Conservation (phyloP, 2,113 vertebrate species). For the Gallinago media region DNA sequence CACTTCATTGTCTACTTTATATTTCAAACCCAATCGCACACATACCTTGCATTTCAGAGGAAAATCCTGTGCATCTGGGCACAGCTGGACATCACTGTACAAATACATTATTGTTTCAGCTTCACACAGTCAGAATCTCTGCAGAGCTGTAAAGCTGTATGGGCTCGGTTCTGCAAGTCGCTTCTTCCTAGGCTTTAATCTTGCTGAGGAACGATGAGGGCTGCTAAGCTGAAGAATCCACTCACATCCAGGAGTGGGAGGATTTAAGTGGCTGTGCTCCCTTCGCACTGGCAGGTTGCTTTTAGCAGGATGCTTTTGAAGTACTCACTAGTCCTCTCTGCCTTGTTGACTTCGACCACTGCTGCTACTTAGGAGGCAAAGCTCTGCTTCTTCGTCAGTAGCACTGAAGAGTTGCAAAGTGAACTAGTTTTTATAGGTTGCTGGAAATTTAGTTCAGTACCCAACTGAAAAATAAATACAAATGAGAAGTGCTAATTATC, state of each 20-base stretch:
- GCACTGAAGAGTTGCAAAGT: neutral
- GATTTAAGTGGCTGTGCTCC: neutral
- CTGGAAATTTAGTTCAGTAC: neutral
- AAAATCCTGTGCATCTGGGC: neutral
- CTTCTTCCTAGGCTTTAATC: neutral
- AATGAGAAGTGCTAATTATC: neutral
- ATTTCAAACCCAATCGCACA: neutral
- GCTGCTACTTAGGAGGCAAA: neutral
- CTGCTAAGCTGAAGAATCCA: neutral
- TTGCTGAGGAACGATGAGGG: neutral
- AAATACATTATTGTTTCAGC: neutral
- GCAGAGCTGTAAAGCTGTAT: neutral
- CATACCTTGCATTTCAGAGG: neutral
- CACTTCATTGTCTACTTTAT: neutral
- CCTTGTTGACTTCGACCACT: neutral
- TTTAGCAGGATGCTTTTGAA: neutral
- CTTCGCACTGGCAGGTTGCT: neutral
- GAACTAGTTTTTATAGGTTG: neutral
- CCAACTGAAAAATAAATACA: neutral
- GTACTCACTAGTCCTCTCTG: neutral
- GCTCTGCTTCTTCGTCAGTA: neutral
- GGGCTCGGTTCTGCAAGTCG: neutral
- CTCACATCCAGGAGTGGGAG: neutral
- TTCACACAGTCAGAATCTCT: neutral
- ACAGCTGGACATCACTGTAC: neutral